These are phyloP conservation scores for Urocitellus parryii DNA, from an alignment of 2,113 vertebrate genomes.

Conservation along the genomic window DNA sequence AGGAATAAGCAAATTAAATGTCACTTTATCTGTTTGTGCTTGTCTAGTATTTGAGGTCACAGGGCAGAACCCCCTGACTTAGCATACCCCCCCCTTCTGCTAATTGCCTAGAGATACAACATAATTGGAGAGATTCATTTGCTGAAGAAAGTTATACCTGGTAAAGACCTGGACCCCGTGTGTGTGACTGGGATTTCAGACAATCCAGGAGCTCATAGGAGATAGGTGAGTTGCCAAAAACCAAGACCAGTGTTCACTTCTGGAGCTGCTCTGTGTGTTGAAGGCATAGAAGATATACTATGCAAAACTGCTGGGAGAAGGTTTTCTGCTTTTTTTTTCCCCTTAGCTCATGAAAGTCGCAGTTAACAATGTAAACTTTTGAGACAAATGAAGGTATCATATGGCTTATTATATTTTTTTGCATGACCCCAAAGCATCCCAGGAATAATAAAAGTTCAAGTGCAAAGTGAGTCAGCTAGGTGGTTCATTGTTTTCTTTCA, in stretches of 20 bases:
- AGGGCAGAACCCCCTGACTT: not conserved
- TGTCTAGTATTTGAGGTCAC: not conserved
- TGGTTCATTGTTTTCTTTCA: not conserved
- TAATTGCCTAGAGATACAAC: not conserved
- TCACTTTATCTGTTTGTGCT: rapidly evolving
- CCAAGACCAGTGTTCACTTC: not conserved
- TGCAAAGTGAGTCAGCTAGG: not conserved
- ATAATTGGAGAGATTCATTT: not conserved
- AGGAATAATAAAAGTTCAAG: constrained; percentile 35
- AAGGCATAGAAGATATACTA: no score
- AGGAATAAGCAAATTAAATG: not conserved
- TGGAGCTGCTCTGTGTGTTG: not conserved
- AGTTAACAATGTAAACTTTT: not conserved
- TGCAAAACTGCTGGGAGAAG: not conserved
- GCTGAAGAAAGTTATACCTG: not conserved
- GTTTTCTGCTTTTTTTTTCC: not conserved
- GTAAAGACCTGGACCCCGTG: rapidly evolving
- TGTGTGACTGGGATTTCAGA: not conserved
- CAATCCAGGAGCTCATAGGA: not conserved
- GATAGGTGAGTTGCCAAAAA: not conserved
- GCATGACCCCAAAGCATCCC: not conserved
- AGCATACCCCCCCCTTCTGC: rapidly evolving
- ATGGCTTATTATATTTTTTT: not conserved
- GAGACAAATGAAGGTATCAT: not conserved
- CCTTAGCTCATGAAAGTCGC: not conserved